A percentile compares a stretch with the other conserved stretches of the same genome.
phyloP scores from a whole-genome alignment of 2,888 invertebrate species.

The Bibio marci region DNA sequence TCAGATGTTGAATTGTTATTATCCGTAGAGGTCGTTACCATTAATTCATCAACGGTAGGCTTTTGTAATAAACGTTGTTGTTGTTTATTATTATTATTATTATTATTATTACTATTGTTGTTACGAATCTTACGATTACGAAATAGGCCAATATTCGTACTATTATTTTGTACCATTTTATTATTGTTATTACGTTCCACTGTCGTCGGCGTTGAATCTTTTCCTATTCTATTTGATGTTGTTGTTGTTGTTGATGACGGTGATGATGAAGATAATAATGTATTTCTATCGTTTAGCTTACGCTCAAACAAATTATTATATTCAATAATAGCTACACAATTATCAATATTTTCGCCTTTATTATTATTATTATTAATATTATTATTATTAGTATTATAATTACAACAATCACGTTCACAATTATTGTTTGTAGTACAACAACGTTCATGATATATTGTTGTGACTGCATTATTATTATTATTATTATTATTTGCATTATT shows the following conservation, averaged over 20 bases:
- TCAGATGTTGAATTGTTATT: slow-evolving; percentile 8
- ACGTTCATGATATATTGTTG: slow-evolving; percentile 17
- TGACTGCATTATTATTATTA: slow-evolving; percentile 12
- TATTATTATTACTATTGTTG: slow-evolving; percentile 5
- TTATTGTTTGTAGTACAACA: too few relatives aligned
- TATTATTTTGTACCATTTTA: not conserved
- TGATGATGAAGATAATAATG: slow-evolving; percentile 25
- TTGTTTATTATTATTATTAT: slow-evolving; percentile 1
- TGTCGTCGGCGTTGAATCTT: not conserved
- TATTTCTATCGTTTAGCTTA: slow-evolving; percentile 21
- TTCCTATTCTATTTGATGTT: slow-evolving; percentile 3
- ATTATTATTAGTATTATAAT: slow-evolving; percentile 5
- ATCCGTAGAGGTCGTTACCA: too few relatives aligned
- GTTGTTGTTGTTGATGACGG: slow-evolving; percentile 12
- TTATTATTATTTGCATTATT: not conserved
- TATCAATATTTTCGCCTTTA: not conserved
- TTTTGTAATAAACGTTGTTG: not conserved
- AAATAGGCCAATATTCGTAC: slow-evolving; percentile 1
- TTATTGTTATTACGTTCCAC: not conserved
- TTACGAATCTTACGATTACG: slow-evolving; percentile 3
- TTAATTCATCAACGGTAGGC: slow-evolving; percentile 1
- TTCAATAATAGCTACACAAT: not conserved
- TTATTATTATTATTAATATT: slow-evolving; percentile 7
- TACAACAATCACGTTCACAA: slow-evolving; percentile 1
- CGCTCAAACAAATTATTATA: slow-evolving; percentile 5